Base-by-base conservation (phyloP, 2,113 vertebrate genomes). In the Hemicordylus capensis region DNA sequence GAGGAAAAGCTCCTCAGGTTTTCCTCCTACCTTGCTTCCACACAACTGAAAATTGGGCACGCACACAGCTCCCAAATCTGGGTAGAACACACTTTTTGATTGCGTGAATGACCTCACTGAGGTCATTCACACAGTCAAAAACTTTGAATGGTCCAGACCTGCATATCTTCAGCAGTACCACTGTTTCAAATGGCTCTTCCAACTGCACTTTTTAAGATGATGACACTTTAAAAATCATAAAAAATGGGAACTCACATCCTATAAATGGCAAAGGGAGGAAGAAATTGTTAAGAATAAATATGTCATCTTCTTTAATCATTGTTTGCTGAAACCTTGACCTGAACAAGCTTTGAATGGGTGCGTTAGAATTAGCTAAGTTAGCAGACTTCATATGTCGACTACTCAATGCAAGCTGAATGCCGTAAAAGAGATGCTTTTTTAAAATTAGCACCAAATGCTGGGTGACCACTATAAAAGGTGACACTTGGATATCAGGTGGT, bases 291-390 rank as follows among this genome's bases (percentile, higher is more conserved):
- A 7, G 12, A 28, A 59, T 56, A 26, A 58, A 44, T 19, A 44
- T 39, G 19, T 44, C n/a, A 19, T 46, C 39, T 26, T 28, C 10
- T 59, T 63, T 63, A 72, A 70, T 58, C 19, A 67, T 42, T 26
- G n/a, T 42, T 81, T 42, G 39, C 80, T 58, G 48, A 61, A 31
- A 48, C 37, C 14, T n/a, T 74, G 17, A 15, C 28, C 28, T 59
- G 28, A 58, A n/a, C 46, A 42, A 37, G 37, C 69, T 17, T 11
- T 42, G 51, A 54, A 31, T 9, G 7, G 8, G 24, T 26, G 42
- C 34, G 64, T 51, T 34, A 31, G 34, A 81, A 87, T 90, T 85
- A 79, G 44, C 46, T 54, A 89, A 64, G 64, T 72, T 74, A 90
- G 77, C 76, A 59, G 77, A 39, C 59, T 85, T 89, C 77, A 76